Conservation (phyloP, 1,140 invertebrate genomes). For the Papilio helenus region DNA sequence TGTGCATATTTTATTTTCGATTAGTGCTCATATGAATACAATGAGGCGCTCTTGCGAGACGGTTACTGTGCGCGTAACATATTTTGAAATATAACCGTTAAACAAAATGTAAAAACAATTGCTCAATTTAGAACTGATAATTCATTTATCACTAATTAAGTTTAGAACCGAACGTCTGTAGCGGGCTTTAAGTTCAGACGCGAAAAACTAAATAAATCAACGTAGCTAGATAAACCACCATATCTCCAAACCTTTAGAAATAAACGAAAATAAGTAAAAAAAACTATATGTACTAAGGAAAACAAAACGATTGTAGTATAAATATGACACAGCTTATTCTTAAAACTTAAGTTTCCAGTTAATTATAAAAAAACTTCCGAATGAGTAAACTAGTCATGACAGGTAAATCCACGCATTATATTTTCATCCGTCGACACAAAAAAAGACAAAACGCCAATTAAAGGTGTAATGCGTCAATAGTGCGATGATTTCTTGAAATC, state of each 20-base stretch:
- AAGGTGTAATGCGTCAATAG: conserved; percentile 12
- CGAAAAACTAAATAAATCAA: neutral
- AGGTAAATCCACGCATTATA: neutral
- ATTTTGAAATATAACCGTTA: conserved; percentile 55
- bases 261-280: neutral
- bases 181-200: neutral
- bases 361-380: neutral
- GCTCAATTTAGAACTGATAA: neutral
- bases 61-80: conserved; percentile 44
- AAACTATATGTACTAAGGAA: neutral
- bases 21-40: conserved; percentile 67
- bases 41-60: conserved; percentile 58
- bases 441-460: neutral
- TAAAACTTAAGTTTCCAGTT: neutral
- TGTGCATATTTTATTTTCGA: conserved; percentile 54
- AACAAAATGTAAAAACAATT: conserved; percentile 39
- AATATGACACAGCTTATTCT: neutral
- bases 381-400: neutral
- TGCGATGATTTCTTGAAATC: conserved; percentile 52
- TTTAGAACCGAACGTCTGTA: neutral
- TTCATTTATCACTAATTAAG: neutral
- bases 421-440: neutral
- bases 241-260: neutral
- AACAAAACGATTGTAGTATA: too few relatives aligned
- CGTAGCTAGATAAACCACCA: too few relatives aligned